A percentile compares a stretch with the other conserved stretches of the same genome.
These are phyloP conservation scores for Cydia amplana DNA, from an alignment of 1,140 invertebrate species.

Conservation along the genomic window DNA sequence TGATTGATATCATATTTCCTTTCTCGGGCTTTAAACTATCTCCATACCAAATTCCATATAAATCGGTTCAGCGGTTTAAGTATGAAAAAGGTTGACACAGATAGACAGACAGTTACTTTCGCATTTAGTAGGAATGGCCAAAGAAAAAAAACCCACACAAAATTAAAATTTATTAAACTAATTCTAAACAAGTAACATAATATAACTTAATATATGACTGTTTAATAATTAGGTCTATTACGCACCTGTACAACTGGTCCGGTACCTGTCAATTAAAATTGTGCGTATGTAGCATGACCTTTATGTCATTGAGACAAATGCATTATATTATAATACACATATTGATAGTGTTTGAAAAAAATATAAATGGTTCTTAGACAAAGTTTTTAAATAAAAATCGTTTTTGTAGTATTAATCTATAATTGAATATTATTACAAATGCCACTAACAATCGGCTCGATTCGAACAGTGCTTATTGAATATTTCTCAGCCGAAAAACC, in stretches of 20 bases:
- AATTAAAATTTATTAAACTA: too few species aligned
- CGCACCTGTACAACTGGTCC: not conserved
- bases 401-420: not conserved
- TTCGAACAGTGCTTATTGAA: not conserved
- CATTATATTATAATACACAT: not conserved
- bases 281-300: constrained; percentile 16
- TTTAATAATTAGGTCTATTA: not conserved
- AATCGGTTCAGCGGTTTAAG: too few species aligned
- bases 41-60: too few species aligned
- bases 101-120: too few species aligned
- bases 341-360: not conserved
- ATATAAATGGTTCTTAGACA: not conserved
- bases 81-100: too few species aligned
- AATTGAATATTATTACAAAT: not conserved
- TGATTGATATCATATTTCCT: too few species aligned
- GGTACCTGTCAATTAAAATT: constrained; percentile 10
- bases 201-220: not conserved
- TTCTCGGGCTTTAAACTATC: too few species aligned
- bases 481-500: too few species aligned
- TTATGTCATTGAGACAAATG: constrained; percentile 12
- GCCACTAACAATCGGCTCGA: too few species aligned
- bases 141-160: not conserved
- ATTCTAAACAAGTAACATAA: not conserved
- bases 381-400: too few species aligned
- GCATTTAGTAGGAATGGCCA: too few species aligned